Conservation (phyloP, 2,888 invertebrate species). For the Apodemia duryi region DNA sequence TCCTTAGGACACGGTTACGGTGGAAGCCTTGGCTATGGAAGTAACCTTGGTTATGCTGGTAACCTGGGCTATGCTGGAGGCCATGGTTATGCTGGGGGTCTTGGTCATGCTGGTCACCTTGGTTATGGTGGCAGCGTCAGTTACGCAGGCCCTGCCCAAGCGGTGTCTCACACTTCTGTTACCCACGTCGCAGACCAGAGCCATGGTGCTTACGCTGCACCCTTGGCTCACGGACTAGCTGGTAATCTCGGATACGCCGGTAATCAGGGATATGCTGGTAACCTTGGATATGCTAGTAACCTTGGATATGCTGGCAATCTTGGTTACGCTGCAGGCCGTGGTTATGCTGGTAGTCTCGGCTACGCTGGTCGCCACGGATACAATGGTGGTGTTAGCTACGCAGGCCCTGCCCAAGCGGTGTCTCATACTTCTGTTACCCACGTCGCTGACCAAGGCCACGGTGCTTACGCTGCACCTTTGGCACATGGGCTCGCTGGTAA, state of each 20-base stretch:
- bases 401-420: neutral
- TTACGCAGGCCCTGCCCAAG: neutral
- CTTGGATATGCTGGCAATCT: conserved; percentile 25
- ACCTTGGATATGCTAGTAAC: conserved; percentile 15
- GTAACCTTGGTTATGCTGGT: conserved; percentile 27
- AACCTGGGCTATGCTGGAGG: conserved; percentile 10
- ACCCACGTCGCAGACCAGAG: neutral
- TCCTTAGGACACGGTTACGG: conserved; percentile 21
- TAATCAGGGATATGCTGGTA: conserved; percentile 4
- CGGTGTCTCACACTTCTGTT: neutral
- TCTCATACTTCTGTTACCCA: neutral
- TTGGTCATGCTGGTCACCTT: conserved; percentile 20
- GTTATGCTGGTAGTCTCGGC: neutral
- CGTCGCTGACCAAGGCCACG: neutral
- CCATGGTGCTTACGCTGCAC: conserved; percentile 10
- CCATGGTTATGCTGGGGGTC: neutral
- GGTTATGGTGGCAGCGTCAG: neutral
- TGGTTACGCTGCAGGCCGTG: neutral
- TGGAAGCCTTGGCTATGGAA: conserved; percentile 13
- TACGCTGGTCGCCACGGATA: conserved; percentile 15
- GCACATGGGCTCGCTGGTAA: conserved; percentile 14
- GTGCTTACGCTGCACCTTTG: conserved; percentile 23
- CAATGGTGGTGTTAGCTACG: neutral
- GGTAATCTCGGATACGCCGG: conserved; percentile 27
- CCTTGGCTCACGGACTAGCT: neutral